These are phyloP conservation scores for Drosophila willistoni DNA, from an alignment of 1,140 invertebrate species.

Conservation along the genomic window DNA sequence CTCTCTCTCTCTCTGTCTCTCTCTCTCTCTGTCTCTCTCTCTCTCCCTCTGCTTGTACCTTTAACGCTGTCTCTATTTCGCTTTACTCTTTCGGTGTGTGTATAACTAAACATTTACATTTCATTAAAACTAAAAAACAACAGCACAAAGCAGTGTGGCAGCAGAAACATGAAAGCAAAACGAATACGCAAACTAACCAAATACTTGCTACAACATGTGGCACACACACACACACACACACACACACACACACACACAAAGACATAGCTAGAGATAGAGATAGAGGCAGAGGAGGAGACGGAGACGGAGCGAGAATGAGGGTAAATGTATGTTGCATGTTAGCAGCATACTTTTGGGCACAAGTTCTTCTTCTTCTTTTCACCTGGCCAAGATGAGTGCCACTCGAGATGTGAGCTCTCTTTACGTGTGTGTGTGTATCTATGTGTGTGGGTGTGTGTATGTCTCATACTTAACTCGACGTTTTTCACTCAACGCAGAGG, in stretches of 20 bases:
- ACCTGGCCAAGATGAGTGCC: slow-evolving; percentile 70
- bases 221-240: slow-evolving; percentile 7
- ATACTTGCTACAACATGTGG: slow-evolving; percentile 41
- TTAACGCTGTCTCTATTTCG: background rate
- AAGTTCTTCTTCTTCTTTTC: slow-evolving; percentile 26
- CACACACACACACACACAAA: slow-evolving; percentile 9
- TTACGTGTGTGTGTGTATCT: slow-evolving; percentile 11
- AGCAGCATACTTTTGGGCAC: slow-evolving; percentile 63
- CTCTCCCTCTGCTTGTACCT: slow-evolving; percentile 3
- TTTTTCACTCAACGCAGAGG: slow-evolving; percentile 73
- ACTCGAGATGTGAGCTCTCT: slow-evolving; percentile 55
- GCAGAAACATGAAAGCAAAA: slow-evolving; percentile 64
- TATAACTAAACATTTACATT: slow-evolving; percentile 81
- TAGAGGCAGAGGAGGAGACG: background rate
- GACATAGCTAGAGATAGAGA: slow-evolving; percentile 26
- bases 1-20: too few relatives aligned
- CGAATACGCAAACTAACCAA: slow-evolving; percentile 71
- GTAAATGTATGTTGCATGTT: slow-evolving; percentile 51
- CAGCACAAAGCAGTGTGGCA: slow-evolving; percentile 67
- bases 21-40: too few relatives aligned
- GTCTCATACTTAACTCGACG: slow-evolving; percentile 79
- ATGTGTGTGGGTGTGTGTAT: slow-evolving; percentile 38
- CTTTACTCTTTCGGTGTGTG: slow-evolving; percentile 29
- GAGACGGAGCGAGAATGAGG: slow-evolving; percentile 19
- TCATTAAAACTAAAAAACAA: slow-evolving; percentile 81